Evolutionary conservation across 2,113 vertebrate species (phyloP).

Genomic region (Pionites leucogaster): DNA sequence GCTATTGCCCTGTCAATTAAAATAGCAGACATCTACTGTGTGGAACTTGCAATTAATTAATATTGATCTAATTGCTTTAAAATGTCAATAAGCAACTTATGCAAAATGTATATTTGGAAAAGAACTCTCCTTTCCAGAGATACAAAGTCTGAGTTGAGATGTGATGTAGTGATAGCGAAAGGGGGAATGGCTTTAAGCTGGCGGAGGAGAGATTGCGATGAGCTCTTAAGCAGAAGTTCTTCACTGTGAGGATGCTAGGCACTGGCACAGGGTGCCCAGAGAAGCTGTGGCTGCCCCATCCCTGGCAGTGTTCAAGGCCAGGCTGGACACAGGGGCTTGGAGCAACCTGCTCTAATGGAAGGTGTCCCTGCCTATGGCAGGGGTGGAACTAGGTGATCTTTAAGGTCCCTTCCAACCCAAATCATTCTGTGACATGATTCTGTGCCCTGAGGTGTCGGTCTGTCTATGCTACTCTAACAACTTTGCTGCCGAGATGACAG

Average conservation of each 20-base stretch:
- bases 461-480: neutral
- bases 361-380: neutral
- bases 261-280: neutral
- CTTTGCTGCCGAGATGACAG: neutral
- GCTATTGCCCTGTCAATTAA: neutral
- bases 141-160: neutral
- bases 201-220: neutral
- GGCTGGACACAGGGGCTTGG: neutral
- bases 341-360: neutral
- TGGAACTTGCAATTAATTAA: neutral
- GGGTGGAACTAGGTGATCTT: neutral
- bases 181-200: neutral
- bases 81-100: neutral
- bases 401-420: neutral
- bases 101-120: neutral
- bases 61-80: neutral
- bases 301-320: neutral
- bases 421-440: neutral
- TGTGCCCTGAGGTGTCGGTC: neutral
- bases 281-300: no score
- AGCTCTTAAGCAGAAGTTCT: neutral
- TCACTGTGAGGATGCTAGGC: neutral
- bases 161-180: neutral
- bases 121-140: neutral
- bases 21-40: neutral